Percentiles rank a stretch among this genome's conserved stretches.
Evolutionary conservation across 2,888 invertebrate species (phyloP).

Genomic region (Morinoia aosen): DNA sequence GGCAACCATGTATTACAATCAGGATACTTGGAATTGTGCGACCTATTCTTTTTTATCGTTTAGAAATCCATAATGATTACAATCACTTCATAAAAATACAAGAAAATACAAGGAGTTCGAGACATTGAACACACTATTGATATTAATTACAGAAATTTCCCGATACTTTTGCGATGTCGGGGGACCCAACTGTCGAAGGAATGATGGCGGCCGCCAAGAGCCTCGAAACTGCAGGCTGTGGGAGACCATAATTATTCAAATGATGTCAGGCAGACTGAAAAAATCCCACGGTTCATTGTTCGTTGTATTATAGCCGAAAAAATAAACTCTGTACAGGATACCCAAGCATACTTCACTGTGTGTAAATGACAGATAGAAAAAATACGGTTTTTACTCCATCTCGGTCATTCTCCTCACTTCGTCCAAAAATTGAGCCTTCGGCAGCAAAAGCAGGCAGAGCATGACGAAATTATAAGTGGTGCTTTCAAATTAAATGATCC

Average conservation of each 20-base stretch:
- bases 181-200: too few relatives aligned
- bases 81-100: neutral
- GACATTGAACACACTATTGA: neutral
- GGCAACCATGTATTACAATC: neutral
- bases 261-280: neutral
- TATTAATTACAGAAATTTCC: neutral
- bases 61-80: neutral
- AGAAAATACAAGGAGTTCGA: neutral
- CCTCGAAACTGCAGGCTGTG: neutral
- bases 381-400: too few relatives aligned
- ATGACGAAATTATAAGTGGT: neutral
- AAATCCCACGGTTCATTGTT: neutral
- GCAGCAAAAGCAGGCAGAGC: too few relatives aligned
- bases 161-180: neutral
- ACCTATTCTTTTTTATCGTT: neutral
- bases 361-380: neutral
- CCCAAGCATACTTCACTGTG: neutral
- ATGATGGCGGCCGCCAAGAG: too few relatives aligned
- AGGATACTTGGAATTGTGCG: neutral
- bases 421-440: too few relatives aligned
- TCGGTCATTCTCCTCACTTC: too few relatives aligned
- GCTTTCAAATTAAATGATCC: neutral
- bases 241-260: neutral
- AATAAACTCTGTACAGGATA: neutral
- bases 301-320: neutral